Percentiles rank a stretch among this genome's conserved stretches.
These are phyloP conservation scores for Anarhynchus alexandrinus DNA, from an alignment of 2,113 vertebrate species.

Conservation along the genomic window DNA sequence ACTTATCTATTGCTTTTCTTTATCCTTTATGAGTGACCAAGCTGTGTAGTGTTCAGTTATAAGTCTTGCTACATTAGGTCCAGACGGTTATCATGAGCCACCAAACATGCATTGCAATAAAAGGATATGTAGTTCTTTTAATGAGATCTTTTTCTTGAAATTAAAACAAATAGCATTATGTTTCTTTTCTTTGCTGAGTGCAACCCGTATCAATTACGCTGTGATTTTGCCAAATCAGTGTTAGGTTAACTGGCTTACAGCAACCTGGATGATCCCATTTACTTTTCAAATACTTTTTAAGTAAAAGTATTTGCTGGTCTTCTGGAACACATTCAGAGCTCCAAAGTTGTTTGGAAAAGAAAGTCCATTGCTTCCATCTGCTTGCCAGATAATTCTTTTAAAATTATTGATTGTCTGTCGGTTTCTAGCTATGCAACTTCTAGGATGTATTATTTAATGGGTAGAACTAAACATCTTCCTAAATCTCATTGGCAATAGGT, in stretches of 20 bases:
- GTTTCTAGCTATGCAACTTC: constrained; percentile 61
- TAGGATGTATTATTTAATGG: constrained; percentile 42
- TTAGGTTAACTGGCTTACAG: background rate
- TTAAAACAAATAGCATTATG: background rate
- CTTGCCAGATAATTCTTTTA: constrained; percentile 25
- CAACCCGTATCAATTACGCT: background rate
- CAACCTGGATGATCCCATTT: background rate
- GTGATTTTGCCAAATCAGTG: constrained; percentile 9
- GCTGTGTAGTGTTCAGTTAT: background rate
- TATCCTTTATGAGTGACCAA: background rate
- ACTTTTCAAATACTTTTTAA: background rate
- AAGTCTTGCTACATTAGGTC: background rate
- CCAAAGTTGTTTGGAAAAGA: background rate
- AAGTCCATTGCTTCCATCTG: constrained; percentile 13
- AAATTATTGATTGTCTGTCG: constrained; percentile 18
- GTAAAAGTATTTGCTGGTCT: background rate
- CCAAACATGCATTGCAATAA: background rate
- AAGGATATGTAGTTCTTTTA: background rate
- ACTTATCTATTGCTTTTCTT: background rate
- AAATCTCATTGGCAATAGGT: constrained; percentile 14
- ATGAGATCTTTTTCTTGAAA: background rate
- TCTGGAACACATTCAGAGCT: background rate
- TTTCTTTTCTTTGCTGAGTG: background rate
- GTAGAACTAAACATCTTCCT: constrained; percentile 35
- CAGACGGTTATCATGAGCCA: background rate